These are phyloP conservation scores for Drosophila diplacantha DNA, from an alignment of 2,888 invertebrate genomes.

Conservation along the genomic window DNA sequence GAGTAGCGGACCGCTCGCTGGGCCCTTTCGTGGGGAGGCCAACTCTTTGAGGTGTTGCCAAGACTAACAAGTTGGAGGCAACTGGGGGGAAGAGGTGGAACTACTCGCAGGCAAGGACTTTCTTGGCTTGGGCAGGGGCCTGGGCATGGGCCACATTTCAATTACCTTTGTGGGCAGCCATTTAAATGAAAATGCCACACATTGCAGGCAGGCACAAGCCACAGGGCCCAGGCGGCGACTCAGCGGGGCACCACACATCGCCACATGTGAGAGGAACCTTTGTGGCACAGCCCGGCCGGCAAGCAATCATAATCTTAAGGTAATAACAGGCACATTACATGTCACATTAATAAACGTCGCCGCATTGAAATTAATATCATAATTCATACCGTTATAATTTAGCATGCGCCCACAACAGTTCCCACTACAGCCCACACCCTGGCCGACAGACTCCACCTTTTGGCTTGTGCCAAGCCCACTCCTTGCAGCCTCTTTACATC, in stretches of 20 bases:
- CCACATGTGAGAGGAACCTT: slow-evolving; percentile 39
- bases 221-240: slow-evolving; percentile 38
- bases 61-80: slow-evolving; percentile 61
- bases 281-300: slow-evolving; percentile 27
- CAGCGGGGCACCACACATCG: slow-evolving; percentile 39
- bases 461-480: background rate
- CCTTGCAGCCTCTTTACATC: slow-evolving; percentile 29
- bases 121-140: slow-evolving; percentile 9
- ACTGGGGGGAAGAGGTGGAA: background rate
- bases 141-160: slow-evolving; percentile 55
- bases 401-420: slow-evolving; percentile 58
- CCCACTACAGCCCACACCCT: slow-evolving; percentile 4
- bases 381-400: slow-evolving; percentile 75
- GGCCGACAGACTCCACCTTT: background rate
- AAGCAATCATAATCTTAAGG: slow-evolving; percentile 71
- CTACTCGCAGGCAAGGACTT: background rate
- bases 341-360: slow-evolving; percentile 74
- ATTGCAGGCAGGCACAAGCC: slow-evolving; percentile 60
- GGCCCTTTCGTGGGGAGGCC: slow-evolving; percentile 36
- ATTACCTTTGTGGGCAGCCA: slow-evolving; percentile 66
- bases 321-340: slow-evolving; percentile 72
- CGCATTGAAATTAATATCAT: slow-evolving; percentile 73
- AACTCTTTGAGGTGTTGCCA: slow-evolving; percentile 69
- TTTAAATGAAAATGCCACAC: slow-evolving; percentile 71
- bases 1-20: slow-evolving; percentile 62